Percentiles rank a stretch among this genome's conserved stretches.
phyloP scores from a whole-genome alignment of 2,113 vertebrate species.

The Willisornis vidua region DNA sequence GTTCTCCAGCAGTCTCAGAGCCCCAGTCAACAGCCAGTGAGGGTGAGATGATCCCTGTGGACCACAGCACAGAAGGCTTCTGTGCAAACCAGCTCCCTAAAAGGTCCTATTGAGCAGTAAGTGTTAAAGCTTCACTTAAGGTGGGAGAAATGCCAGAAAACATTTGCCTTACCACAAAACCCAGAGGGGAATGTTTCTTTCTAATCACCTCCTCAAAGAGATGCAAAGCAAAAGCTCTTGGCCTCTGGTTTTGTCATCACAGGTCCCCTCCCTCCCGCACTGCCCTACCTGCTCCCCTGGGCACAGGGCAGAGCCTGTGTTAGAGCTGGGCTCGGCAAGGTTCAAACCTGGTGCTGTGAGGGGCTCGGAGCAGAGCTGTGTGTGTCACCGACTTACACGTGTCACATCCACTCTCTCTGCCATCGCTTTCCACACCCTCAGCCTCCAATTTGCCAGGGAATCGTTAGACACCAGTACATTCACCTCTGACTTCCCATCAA shows the following conservation, averaged over 20 bases:
- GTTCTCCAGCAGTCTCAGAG: neutral
- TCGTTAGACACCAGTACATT: slow-evolving; percentile 21
- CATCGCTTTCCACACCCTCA: neutral
- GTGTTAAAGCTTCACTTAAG: slow-evolving; percentile 23
- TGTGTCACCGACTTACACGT: neutral
- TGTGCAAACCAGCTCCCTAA: neutral
- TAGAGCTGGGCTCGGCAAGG: slow-evolving; percentile 35
- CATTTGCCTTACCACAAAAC: slow-evolving; percentile 20
- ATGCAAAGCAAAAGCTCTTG: slow-evolving; percentile 48
- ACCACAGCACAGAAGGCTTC: neutral
- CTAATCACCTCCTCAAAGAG: slow-evolving; percentile 44
- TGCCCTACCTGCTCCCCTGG: neutral
- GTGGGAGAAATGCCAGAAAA: neutral
- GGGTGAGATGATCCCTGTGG: neutral
- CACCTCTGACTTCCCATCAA: neutral
- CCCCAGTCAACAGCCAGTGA: neutral
- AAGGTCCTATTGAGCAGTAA: neutral
- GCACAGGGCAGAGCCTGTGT: neutral
- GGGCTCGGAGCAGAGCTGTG: neutral
- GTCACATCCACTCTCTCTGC: neutral
- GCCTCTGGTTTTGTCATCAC: slow-evolving; percentile 2
- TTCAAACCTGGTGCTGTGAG: neutral
- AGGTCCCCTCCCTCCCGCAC: neutral
- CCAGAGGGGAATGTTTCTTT: slow-evolving; percentile 8
- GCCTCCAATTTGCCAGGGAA: slow-evolving; percentile 18